Conservation (phyloP, 2,888 invertebrate species). For the Silvanus unidentatus region DNA sequence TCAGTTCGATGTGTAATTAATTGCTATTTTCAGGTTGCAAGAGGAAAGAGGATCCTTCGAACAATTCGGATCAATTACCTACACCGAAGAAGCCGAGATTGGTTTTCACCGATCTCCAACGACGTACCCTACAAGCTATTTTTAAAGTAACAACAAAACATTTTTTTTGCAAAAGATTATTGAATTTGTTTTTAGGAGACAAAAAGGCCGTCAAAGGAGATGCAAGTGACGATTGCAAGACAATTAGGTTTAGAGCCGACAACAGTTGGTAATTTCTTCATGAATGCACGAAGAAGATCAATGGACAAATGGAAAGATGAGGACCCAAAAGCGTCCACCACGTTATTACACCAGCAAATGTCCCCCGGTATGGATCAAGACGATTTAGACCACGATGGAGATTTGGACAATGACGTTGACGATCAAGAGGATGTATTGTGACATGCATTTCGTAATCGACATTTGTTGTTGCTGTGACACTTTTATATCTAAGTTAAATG, state of each 20-base stretch:
- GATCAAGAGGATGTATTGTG: constrained; percentile 55
- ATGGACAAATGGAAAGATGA: constrained; percentile 99
- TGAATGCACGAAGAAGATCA: constrained; percentile 97
- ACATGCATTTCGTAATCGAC: constrained; percentile 48
- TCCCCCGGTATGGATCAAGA: constrained; percentile 46
- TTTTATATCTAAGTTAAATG: constrained; percentile 9
- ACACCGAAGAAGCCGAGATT: constrained; percentile 99
- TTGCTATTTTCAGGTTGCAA: constrained; percentile 71
- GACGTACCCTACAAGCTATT: constrained; percentile 99
- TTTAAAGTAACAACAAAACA: constrained; percentile 75
- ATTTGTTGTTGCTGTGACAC: constrained; percentile 48
- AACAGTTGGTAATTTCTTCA: constrained; percentile 99
- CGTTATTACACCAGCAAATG: constrained; percentile 44
- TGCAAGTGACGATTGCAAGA: constrained; percentile 98
- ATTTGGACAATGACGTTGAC: constrained; percentile 52
- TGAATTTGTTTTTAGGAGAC: constrained; percentile 68
- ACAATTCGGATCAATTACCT: constrained; percentile 72
- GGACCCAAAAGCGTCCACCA: constrained; percentile 58
- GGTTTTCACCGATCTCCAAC: constrained; percentile 99
- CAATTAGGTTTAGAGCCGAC: constrained; percentile 95
- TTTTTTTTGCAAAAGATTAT: not conserved
- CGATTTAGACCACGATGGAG: constrained; percentile 45
- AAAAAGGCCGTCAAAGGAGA: constrained; percentile 97
- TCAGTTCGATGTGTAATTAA: not conserved
- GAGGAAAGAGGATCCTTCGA: constrained; percentile 86